Evolutionary conservation across 1,140 invertebrate genomes (phyloP), one percentile per base, ranked within the genome.

Genomic region (Apis dorsata): DNA sequence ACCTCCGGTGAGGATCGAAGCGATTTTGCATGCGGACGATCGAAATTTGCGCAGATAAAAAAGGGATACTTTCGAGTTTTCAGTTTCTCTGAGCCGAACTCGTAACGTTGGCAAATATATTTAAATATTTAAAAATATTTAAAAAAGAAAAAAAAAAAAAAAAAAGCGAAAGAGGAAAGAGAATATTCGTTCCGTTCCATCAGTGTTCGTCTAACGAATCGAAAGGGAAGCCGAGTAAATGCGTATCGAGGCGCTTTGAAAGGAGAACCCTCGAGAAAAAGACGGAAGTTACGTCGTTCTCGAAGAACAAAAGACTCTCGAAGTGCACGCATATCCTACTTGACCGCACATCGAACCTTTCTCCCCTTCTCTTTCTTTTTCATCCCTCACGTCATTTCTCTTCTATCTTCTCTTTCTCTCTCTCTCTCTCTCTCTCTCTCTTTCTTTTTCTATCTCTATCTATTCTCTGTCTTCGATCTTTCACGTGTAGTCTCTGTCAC

Each of bases 311-410:
- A 80, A 79, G 55, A 65, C 34, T 68, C 81, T 84, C 81, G 87
- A 88, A 88, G 87, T 86, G 76, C 87, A 88, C 86, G 86, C 86
- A 88, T 83, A 84, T 86, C 68, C 66, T 66, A 84, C 55, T 72
- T 77, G 51, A 85, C 75, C 79, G 76, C 82, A 85, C 65, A 81
- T 73, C 66, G 66, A 80, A 81, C 63, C 12, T 60, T 17, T 44
- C 11, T 34, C 12, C 55, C 21, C 28, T 51, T 19, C 17, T 59
- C 21, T 9, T 59, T 21, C 19, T 59, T 19, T 9, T 9, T 19
- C 57, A 19, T 19, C 8, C 17, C 15, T 21, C 57, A 5, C 21
- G 21, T 21, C 57, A 19, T 21, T 62, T 28, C 34, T 44, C 5
- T 71, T 68, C 15, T 53, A 12, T 55, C 62, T 24, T 28, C 28